Evolutionary conservation across 2,113 vertebrate genomes (phyloP), one percentile per base, ranked within the genome.

Genomic region (Entelurus aequoreus): DNA sequence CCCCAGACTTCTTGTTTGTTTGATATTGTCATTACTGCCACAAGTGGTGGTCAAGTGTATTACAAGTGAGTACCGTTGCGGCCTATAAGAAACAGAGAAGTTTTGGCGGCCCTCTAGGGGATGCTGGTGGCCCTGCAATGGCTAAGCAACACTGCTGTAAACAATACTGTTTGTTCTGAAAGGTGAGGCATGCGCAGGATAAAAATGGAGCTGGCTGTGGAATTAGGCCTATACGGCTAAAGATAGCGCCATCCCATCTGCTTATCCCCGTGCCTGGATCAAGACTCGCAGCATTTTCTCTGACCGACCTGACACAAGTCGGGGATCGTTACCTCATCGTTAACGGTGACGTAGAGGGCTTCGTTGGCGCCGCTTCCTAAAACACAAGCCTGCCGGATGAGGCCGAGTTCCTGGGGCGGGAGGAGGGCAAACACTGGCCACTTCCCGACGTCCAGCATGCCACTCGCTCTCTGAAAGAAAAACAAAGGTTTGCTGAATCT

Each of bases 401-500:
- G 90, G 61, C 89, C 89, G 38, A 98, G 85, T n/a, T 97, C 94
- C 80, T 97, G 94, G 57, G 92, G 93, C 67, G 94, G 93, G 76
- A 94, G 93, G 48, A 99, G 94, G 44, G 96, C 95, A 88, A 99
- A 99, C 75, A 98, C 93, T 1, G 96, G 95, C 96, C 96, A 99
- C 87, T 98, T 98, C 68, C 94, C 96, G 86, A 98, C 93, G 90
- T 99, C 96, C 89, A 99, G 85, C 95, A 99, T 98, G 82, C 91
- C 96, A 88, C 88, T 80, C 63, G 47, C 7, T 48, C 28, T n/a
- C 58, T 48, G 44, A 11, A 11, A 11, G 10, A 4, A 12, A 46
- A 46, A 46, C 2, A 46, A 46, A 46, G 4, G 28, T 28, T 28
- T 28, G 28, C 28, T 28, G 28, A 28, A 28, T 28, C 28, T 3